Conservation (phyloP, 2,888 invertebrate species). For the Halictus quadricinctus region DNA sequence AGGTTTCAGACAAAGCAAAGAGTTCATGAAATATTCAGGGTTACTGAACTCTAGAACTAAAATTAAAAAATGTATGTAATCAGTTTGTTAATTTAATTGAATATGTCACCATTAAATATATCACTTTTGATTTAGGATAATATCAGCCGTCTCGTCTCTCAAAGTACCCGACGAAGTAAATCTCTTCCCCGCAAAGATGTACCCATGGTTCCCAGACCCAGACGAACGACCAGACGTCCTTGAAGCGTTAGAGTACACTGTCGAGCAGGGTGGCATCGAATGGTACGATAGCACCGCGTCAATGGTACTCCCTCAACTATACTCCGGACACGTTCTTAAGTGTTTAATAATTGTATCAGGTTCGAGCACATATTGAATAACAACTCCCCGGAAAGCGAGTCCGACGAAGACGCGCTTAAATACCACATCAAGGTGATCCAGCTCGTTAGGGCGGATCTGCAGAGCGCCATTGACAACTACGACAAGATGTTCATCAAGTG, state of each 20-base stretch:
- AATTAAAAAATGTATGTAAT: too few relatives aligned
- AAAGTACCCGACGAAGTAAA: constrained; percentile 86
- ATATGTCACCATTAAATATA: too few relatives aligned
- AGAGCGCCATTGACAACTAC: constrained; percentile 91
- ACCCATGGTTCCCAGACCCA: constrained; percentile 85
- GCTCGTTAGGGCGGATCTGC: constrained; percentile 90
- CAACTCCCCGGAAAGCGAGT: constrained; percentile 85
- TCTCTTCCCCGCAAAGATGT: constrained; percentile 87
- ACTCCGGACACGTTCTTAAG: not conserved
- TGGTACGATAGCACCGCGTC: constrained; percentile 83
- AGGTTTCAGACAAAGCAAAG: too few relatives aligned
- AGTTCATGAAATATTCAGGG: too few relatives aligned
- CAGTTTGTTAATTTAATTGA: too few relatives aligned
- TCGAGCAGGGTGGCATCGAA: constrained; percentile 89
- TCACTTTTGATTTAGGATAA: constrained; percentile 83
- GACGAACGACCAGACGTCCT: constrained; percentile 83
- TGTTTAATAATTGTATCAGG: constrained; percentile 70
- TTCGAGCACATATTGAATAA: constrained; percentile 89
- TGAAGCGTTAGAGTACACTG: constrained; percentile 87
- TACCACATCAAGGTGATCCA: constrained; percentile 93
- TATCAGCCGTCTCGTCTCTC: constrained; percentile 86
- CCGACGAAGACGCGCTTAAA: constrained; percentile 89
- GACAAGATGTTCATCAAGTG: constrained; percentile 93
- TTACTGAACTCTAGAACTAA: too few relatives aligned
- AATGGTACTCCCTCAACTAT: not conserved